Conservation (phyloP, 2,888 invertebrate species). For the Noctua fimbriata region DNA sequence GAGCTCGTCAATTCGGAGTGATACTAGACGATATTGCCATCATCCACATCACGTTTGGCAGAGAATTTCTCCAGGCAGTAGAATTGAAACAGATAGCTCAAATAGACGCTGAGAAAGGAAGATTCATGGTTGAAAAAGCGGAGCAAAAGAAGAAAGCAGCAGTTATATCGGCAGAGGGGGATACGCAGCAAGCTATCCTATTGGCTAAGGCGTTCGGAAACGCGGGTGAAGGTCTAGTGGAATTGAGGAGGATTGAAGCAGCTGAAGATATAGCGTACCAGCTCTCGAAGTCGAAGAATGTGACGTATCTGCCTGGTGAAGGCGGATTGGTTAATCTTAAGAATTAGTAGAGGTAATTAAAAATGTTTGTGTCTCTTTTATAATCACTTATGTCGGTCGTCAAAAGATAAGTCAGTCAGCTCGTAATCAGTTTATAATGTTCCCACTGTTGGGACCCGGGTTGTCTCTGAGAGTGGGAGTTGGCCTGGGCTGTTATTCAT, state of each 20-base stretch:
- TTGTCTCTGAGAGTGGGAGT: too few relatives aligned
- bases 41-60: slow-evolving; percentile 71
- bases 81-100: slow-evolving; percentile 99
- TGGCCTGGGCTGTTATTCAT: too few relatives aligned
- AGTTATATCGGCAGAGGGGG: slow-evolving; percentile 97
- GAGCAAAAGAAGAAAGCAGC: slow-evolving; percentile 97
- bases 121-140: slow-evolving; percentile 98
- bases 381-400: too few relatives aligned
- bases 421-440: too few relatives aligned
- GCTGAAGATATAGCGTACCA: slow-evolving; percentile 99
- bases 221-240: slow-evolving; percentile 98
- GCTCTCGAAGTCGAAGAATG: slow-evolving; percentile 96
- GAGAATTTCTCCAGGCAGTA: slow-evolving; percentile 98
- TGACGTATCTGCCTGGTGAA: slow-evolving; percentile 96
- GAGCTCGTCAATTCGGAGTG: slow-evolving; percentile 61
- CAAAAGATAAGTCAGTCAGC: too few relatives aligned
- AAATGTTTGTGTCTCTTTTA: too few relatives aligned
- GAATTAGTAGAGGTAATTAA: slow-evolving; percentile 48
- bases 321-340: slow-evolving; percentile 91
- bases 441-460: too few relatives aligned
- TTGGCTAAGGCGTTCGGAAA: slow-evolving; percentile 96
- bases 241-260: slow-evolving; percentile 97
- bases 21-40: slow-evolving; percentile 64
- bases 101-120: slow-evolving; percentile 98
- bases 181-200: slow-evolving; percentile 96